Evolutionary conservation across 2,888 invertebrate genomes (phyloP), one percentile per base, ranked within the genome.

Genomic region (Troides aeacus): DNA sequence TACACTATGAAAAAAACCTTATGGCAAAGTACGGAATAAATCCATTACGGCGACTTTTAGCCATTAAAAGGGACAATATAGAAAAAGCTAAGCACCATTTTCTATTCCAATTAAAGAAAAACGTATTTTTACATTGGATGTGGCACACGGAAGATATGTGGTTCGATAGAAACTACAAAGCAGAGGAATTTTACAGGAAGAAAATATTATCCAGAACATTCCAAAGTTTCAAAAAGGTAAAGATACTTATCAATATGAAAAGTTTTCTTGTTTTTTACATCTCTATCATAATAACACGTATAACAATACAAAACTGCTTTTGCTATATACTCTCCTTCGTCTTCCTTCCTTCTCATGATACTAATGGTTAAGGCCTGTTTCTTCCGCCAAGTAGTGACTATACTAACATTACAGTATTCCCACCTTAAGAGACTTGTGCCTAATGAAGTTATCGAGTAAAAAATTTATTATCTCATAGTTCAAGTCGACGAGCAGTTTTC

Each of bases 121-220:
- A 90, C 71, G 79, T 85, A 23, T 94, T 94, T 74, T 76, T 85
- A 30, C 81, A 89, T 70, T 94, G 94, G 94, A 93, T 93, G 85
- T 89, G 88, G 81, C 83, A 92, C 69, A 93, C 93, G 30, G 88
- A 89, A 64, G 89, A 89, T 63, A 85, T 89, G 79, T 89, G 90
- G 82, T 89, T 87, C 62, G 89, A 93, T 72, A 94, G 94, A 78
- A 89, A 92, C 77, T 84, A 86, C 74, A 90, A 89, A 70, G 96
- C 96, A 0, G 91, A 94, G 71, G 84, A 93, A 30, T 93, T 94
- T 76, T 89, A 93, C 76, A 83, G 90, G 17, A 91, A 85, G 71
- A 93, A 90, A 60, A 72, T 94, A 18, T 84, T 94, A 64, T 84
- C 82, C 46, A 92, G 82, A 74, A 79, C 79, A 12, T 89, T 95